Percentiles rank a stretch among this genome's conserved stretches.
Conservation (phyloP, 2,888 invertebrate genomes). For the Meganola albula region DNA sequence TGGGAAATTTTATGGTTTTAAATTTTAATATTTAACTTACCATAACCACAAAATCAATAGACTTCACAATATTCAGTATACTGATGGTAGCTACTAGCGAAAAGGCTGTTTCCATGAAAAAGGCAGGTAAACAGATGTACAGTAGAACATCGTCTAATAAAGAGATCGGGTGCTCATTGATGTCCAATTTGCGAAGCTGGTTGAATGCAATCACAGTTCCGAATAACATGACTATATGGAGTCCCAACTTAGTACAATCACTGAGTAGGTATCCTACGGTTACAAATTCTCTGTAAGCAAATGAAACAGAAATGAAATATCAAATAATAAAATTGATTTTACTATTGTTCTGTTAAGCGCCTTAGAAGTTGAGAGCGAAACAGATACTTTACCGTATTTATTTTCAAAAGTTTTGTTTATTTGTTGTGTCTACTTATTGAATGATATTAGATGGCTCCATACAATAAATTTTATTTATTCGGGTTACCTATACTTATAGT, state of each 20-base stretch:
- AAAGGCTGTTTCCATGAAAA: slow-evolving; percentile 83
- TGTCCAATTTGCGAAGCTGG: slow-evolving; percentile 81
- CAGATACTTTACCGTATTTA: too few relatives aligned
- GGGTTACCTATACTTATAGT: too few relatives aligned
- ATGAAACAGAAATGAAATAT: too few relatives aligned
- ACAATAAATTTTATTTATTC: too few relatives aligned
- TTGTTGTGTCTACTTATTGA: too few relatives aligned
- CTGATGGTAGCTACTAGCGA: slow-evolving; percentile 81
- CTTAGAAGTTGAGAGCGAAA: too few relatives aligned
- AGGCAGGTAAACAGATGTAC: slow-evolving; percentile 84
- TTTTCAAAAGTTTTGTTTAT: too few relatives aligned
- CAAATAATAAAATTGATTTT: too few relatives aligned
- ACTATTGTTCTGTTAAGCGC: too few relatives aligned
- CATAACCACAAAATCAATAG: slow-evolving; percentile 74
- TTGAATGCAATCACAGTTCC: slow-evolving; percentile 78
- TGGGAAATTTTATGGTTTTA: too few relatives aligned
- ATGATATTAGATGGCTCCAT: too few relatives aligned
- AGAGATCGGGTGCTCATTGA: slow-evolving; percentile 80
- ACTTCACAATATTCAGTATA: slow-evolving; percentile 66
- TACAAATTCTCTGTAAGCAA: slow-evolving; percentile 65
- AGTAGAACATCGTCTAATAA: slow-evolving; percentile 83
- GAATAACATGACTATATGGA: slow-evolving; percentile 78
- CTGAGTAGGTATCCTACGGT: slow-evolving; percentile 71
- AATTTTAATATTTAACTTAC: slow-evolving; percentile 50
- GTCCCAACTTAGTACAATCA: slow-evolving; percentile 68